These are phyloP conservation scores for Meghimatium bilineatum DNA, from an alignment of 2,888 invertebrate genomes.

Conservation along the genomic window DNA sequence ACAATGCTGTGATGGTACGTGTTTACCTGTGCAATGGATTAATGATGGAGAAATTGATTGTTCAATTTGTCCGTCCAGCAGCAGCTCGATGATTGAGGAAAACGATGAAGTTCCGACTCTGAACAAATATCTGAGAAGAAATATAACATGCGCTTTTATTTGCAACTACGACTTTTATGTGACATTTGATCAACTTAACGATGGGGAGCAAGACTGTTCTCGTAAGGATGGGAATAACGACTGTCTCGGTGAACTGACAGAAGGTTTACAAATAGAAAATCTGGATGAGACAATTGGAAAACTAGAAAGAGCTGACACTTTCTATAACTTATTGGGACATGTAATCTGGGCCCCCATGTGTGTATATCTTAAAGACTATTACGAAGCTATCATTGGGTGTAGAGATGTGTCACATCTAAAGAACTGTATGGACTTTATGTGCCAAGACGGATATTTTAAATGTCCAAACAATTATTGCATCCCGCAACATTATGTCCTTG, in stretches of 20 bases:
- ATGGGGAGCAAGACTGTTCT: not conserved
- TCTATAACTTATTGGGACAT: not conserved
- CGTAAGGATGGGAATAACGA: too few relatives aligned
- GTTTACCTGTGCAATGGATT: not conserved
- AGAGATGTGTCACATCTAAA: slow-evolving; percentile 17
- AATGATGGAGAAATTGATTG: not conserved
- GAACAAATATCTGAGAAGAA: not conserved
- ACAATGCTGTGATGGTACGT: not conserved
- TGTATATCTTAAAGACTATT: slow-evolving; percentile 13
- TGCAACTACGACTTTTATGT: slow-evolving; percentile 5
- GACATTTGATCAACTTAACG: not conserved
- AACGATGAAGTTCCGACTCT: not conserved
- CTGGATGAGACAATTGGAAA: slow-evolving; percentile 1
- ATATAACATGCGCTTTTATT: not conserved
- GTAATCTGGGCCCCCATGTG: slow-evolving; percentile 6
- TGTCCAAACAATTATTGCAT: slow-evolving; percentile 24
- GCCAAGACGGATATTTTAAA: slow-evolving; percentile 5
- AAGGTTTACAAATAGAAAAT: not conserved
- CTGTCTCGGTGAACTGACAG: not conserved
- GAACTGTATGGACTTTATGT: slow-evolving; percentile 13
- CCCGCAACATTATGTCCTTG: slow-evolving; percentile 14
- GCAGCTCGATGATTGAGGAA: not conserved
- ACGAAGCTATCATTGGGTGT: not conserved
- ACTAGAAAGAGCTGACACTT: not conserved
- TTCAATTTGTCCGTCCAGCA: not conserved